Evolutionary conservation across 2,113 vertebrate species (phyloP).

Genomic region (Turnix velox): DNA sequence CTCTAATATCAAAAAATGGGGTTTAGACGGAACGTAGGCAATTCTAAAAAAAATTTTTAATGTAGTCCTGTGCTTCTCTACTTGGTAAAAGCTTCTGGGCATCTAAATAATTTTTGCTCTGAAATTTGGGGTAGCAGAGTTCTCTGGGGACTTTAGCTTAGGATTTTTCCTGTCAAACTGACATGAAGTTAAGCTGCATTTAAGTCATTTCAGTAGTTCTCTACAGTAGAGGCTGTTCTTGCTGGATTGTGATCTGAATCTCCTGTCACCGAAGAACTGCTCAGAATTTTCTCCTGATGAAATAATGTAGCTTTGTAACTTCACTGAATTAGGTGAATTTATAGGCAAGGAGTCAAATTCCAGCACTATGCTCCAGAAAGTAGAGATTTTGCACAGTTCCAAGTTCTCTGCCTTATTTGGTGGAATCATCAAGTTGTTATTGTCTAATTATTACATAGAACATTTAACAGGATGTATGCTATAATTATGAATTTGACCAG

Average conservation of each 20-base stretch:
- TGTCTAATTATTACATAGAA: slow-evolving; percentile 18
- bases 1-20: background rate
- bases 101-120: background rate
- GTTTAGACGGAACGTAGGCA: background rate
- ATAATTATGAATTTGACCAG: slow-evolving; percentile 8
- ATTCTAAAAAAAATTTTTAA: background rate
- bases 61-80: background rate
- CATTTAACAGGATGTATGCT: slow-evolving; percentile 16
- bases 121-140: background rate
- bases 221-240: background rate
- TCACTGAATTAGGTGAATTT: background rate
- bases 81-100: background rate
- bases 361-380: background rate
- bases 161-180: background rate
- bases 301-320: background rate
- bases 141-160: background rate
- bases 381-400: background rate
- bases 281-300: background rate
- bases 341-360: background rate
- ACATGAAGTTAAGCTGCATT: background rate
- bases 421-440: background rate
- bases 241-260: background rate
- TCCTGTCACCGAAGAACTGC: background rate
- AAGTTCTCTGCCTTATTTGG: background rate
- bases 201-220: background rate